These are phyloP conservation scores for Malurus elegans DNA, from an alignment of 2,113 vertebrate species.

Conservation along the genomic window DNA sequence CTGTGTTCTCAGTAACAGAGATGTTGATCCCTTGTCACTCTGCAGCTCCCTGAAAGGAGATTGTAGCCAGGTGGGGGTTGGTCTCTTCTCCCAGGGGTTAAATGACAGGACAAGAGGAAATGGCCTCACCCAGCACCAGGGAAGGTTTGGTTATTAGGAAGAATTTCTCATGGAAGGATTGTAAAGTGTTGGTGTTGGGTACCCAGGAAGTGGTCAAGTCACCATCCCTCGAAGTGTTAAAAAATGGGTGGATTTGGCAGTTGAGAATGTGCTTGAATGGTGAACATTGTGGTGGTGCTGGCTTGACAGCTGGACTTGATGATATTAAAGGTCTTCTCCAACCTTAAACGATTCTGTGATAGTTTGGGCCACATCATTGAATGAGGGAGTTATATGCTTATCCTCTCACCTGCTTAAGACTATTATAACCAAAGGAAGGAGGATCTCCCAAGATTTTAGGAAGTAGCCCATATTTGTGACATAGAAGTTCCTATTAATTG, in stretches of 20 bases:
- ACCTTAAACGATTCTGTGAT: not conserved
- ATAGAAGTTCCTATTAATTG: not conserved
- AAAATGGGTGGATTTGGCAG: not conserved
- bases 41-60: not conserved
- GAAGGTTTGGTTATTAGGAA: not conserved
- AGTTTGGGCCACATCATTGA: not conserved
- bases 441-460: not conserved
- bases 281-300: not conserved
- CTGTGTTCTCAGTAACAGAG: not conserved
- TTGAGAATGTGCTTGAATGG: not conserved
- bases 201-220: not conserved
- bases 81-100: not conserved
- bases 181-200: not conserved
- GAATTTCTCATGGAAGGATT: too few relatives aligned
- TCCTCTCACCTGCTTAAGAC: not conserved
- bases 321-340: not conserved
- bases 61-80: rapidly evolving
- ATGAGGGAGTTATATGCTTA: not conserved
- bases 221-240: not conserved
- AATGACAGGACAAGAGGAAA: not conserved
- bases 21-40: not conserved
- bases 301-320: not conserved
- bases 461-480: not conserved
- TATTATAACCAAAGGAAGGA: not conserved
- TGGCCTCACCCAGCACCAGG: not conserved